phyloP scores from a whole-genome alignment of 2,888 invertebrate species.

The Pristionchus entomophagus region DNA sequence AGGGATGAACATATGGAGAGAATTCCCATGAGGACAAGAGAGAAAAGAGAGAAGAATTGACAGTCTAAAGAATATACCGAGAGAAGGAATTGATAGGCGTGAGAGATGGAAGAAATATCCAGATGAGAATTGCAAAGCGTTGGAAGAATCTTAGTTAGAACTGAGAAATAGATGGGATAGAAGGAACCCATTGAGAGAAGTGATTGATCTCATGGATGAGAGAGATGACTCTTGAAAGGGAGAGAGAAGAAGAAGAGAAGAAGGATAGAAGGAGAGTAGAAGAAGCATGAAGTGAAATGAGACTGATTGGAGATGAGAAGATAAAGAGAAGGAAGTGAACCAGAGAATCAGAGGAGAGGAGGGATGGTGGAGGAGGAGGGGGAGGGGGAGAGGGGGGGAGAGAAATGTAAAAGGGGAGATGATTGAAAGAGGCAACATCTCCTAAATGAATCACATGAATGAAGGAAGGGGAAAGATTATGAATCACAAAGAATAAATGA shows the following conservation, averaged over 20 bases:
- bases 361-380: too few relatives aligned
- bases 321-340: neutral
- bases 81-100: neutral
- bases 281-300: neutral
- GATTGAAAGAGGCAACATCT: slow-evolving; percentile 4
- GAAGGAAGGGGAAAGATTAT: neutral
- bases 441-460: slow-evolving; percentile 24
- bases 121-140: neutral
- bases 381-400: neutral
- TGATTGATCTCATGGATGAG: neutral
- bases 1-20: neutral
- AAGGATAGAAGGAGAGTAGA: neutral
- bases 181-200: neutral
- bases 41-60: slow-evolving; percentile 2
- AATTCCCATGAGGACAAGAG: too few relatives aligned
- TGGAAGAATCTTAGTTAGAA: neutral
- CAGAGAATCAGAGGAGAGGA: neutral
- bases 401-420: neutral
- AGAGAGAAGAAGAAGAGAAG: neutral
- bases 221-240: neutral
- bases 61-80: neutral
- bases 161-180: neutral
- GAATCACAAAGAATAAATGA: neutral
- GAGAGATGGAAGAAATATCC: neutral
- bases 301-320: neutral